Evolutionary conservation across 1,140 invertebrate species (phyloP).

Genomic region (Portunus trituberculatus): DNA sequence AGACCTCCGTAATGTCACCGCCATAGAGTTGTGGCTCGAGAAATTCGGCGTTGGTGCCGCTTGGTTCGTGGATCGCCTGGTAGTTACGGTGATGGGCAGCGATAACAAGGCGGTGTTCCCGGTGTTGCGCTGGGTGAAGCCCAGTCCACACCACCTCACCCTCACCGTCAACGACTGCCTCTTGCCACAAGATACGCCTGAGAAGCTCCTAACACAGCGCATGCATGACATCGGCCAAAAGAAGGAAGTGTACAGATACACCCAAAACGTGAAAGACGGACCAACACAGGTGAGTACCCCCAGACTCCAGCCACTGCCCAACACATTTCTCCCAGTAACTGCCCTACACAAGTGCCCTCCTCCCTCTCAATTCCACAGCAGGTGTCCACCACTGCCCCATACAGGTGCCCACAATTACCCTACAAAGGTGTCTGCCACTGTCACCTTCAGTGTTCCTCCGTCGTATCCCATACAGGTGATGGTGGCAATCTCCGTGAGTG

Average conservation of each 20-base stretch:
- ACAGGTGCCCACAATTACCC: too few relatives aligned
- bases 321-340: neutral
- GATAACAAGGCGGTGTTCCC: conserved; percentile 73
- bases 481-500: too few relatives aligned
- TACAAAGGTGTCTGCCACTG: too few relatives aligned
- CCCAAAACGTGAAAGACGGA: conserved; percentile 77
- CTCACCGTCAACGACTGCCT: conserved; percentile 61
- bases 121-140: conserved; percentile 66
- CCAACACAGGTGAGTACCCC: conserved; percentile 80
- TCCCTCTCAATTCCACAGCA: too few relatives aligned
- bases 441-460: too few relatives aligned
- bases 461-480: too few relatives aligned
- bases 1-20: conserved; percentile 76
- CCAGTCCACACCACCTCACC: neutral
- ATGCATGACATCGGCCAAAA: conserved; percentile 80
- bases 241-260: conserved; percentile 79
- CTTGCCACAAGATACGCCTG: conserved; percentile 63
- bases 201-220: conserved; percentile 37
- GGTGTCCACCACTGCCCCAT: too few relatives aligned
- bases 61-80: conserved; percentile 81
- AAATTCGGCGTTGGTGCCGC: conserved; percentile 80
- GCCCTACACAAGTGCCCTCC: neutral
- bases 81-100: conserved; percentile 79
- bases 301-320: neutral
- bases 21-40: conserved; percentile 77